Conservation (phyloP, 2,797 vertebrate genomes). For the Sciurus carolinensis region DNA sequence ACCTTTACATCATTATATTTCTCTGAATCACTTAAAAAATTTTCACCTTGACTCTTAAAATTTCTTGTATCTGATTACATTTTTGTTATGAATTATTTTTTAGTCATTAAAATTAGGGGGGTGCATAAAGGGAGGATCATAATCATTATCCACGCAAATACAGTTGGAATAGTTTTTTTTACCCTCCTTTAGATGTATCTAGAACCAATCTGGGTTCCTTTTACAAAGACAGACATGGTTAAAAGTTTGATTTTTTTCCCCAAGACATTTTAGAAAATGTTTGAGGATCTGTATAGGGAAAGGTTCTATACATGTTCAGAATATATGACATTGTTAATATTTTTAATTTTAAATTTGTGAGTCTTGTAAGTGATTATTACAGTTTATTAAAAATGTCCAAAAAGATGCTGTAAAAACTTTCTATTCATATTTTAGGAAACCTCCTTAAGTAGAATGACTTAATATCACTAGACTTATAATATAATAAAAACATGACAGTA, state of each 20-base stretch:
- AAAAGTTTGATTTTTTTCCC: neutral
- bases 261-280: neutral
- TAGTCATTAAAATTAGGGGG: neutral
- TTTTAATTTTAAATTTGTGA: slow-evolving; percentile 17
- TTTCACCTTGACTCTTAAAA: slow-evolving; percentile 30
- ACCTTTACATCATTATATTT: neutral
- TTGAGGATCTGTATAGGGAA: neutral
- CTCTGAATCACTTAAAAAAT: neutral
- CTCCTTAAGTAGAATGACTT: neutral
- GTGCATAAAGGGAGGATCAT: neutral
- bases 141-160: neutral
- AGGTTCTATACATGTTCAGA: neutral
- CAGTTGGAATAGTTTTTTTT: neutral
- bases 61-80: neutral
- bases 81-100: slow-evolving; percentile 20
- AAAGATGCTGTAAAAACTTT: neutral
- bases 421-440: neutral
- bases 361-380: neutral
- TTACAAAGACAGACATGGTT: neutral
- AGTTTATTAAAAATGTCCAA: neutral
- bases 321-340: neutral
- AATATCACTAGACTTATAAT: neutral
- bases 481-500: neutral
- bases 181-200: neutral
- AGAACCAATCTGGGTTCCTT: neutral